A percentile compares a stretch with the other conserved stretches of the same genome.
Evolutionary conservation across 2,113 vertebrate genomes (phyloP).

Genomic region (Mixornis gularis): DNA sequence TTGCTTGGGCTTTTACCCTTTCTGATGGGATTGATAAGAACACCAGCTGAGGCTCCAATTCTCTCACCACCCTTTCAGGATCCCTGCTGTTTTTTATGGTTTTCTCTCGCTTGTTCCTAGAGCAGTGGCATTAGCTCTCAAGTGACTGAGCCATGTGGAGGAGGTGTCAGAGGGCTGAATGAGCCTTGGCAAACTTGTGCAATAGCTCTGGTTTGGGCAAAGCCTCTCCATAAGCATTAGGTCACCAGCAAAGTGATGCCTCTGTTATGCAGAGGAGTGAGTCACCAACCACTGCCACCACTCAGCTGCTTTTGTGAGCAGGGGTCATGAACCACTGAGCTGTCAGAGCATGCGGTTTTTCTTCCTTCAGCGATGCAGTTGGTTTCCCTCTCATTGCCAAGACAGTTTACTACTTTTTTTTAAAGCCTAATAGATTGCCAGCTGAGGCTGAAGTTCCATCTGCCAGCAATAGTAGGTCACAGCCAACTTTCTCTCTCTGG

Average conservation of each 20-base stretch:
- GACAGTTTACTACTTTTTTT: constrained; percentile 25
- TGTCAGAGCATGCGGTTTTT: not conserved
- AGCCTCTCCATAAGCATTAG: not conserved
- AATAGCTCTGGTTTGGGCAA: not conserved
- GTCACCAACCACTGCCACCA: constrained; percentile 10
- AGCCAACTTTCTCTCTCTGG: constrained; percentile 19
- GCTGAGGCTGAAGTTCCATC: constrained; percentile 41
- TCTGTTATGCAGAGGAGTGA: not conserved
- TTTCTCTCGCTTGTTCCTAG: not conserved
- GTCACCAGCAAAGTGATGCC: not conserved
- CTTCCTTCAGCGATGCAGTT: not conserved
- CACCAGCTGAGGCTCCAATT: not conserved
- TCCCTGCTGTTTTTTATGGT: not conserved
- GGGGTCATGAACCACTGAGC: not conserved
- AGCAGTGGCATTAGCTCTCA: not conserved
- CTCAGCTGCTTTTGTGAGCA: not conserved
- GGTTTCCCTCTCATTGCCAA: constrained; percentile 35
- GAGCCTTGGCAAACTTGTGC: not conserved
- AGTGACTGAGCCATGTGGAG: not conserved
- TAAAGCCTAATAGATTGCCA: constrained; percentile 34
- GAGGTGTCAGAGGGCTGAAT: not conserved
- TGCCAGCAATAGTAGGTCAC: constrained; percentile 32
- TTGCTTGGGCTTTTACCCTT: constrained; percentile 22
- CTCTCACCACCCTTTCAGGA: not conserved
- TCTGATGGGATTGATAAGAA: constrained; percentile 9